Percentiles rank a stretch among this genome's conserved stretches.
Conservation (phyloP, 2,888 invertebrate genomes). For the Chalcosyrphus nemorum region DNA sequence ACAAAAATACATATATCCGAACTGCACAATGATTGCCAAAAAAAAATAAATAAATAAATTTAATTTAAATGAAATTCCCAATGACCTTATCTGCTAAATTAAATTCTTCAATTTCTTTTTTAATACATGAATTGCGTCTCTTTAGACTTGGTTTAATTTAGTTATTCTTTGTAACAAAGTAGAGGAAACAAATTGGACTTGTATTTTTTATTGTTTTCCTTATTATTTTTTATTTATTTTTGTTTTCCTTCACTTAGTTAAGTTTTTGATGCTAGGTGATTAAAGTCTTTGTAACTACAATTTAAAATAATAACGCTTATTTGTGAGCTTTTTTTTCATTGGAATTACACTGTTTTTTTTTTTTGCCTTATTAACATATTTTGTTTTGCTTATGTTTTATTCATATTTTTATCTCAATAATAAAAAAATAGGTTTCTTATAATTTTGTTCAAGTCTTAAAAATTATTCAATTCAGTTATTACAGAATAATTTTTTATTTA, state of each 20-base stretch:
- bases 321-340: slow-evolving; percentile 33
- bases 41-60: not conserved
- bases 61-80: slow-evolving; percentile 50
- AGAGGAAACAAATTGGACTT: slow-evolving; percentile 29
- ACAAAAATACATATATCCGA: slow-evolving; percentile 2
- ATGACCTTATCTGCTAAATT: not conserved
- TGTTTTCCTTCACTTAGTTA: slow-evolving; percentile 29
- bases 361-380: slow-evolving; percentile 9
- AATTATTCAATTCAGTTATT: slow-evolving; percentile 56
- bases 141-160: slow-evolving; percentile 10
- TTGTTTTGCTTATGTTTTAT: slow-evolving; percentile 2
- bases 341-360: too few species aligned
- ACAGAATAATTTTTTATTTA: slow-evolving; percentile 34
- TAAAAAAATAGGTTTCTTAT: slow-evolving; percentile 67
- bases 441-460: slow-evolving; percentile 56
- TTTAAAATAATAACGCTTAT: slow-evolving; percentile 48
- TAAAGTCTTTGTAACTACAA: slow-evolving; percentile 57
- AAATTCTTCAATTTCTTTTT: not conserved
- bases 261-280: slow-evolving; percentile 51
- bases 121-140: slow-evolving; percentile 13
- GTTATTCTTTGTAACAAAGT: slow-evolving; percentile 3
- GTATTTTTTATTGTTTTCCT: slow-evolving; percentile 4
- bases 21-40: not conserved
- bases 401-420: slow-evolving; percentile 49
- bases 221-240: not conserved